Base-by-base conservation (phyloP, 1,140 invertebrate species). In the Eupeodes corollae region DNA sequence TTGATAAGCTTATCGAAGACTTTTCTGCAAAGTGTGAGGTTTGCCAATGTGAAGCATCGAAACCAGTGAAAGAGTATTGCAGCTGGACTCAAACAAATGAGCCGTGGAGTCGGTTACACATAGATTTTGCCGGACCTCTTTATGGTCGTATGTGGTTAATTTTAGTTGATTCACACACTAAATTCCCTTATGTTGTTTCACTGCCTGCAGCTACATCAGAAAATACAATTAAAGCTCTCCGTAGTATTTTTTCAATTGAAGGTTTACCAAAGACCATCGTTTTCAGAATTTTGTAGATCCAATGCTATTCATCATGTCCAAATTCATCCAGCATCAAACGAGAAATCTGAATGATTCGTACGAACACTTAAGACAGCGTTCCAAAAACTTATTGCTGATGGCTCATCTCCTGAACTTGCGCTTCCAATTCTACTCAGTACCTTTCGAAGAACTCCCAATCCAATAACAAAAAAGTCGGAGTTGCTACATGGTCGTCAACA, bases 311-410 rank as follows among this genome's bases (percentile, higher is more conserved):
- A n/a, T n/a, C n/a, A n/a, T n/a, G n/a, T n/a, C n/a, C 39, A 56
- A 58, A 30, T 49, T 48, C 54, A 61, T 53, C 58, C 60, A 19
- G 57, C 45, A 3, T 57, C 56, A 3, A 69, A 67, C 50, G 57
- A 56, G n/a, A 53, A 55, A 16, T 56, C 58, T 12, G 58, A 65
- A 53, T 60, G 52, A 10, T 54, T 52, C 32, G 50, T 49, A 3
- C 33, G 45, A 12, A 37, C 52, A 19, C 46, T 46, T 21, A 51
- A 51, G n/a, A n/a, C n/a, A n/a, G n/a, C n/a, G n/a, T n/a, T n/a
- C n/a, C n/a, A n/a, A n/a, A n/a, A n/a, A n/a, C n/a, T n/a, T n/a
- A n/a, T n/a, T n/a, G n/a, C n/a, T n/a, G n/a, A n/a, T n/a, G n/a
- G n/a, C n/a, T n/a, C n/a, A n/a, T n/a, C n/a, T n/a, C n/a, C n/a